Base-by-base conservation (phyloP, 2,888 invertebrate species). In the Anodontia alba region DNA sequence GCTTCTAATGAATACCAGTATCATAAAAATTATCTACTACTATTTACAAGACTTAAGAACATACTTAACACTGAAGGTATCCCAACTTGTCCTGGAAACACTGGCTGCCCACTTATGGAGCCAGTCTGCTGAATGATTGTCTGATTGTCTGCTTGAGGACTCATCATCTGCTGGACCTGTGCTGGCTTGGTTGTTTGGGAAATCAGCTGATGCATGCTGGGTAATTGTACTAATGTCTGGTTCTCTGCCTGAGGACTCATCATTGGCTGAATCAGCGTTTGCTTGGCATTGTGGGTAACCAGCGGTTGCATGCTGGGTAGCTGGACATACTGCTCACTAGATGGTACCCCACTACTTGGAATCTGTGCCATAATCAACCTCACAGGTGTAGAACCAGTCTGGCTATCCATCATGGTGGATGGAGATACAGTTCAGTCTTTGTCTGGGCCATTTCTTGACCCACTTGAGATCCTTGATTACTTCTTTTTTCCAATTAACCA, bases 301-400 rank as follows among this genome's bases (percentile, higher is more conserved):
- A 29, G 78, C 73, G 67, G 79, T 38, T 51, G 81, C 76, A 80
- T 80, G 79, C 42, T 80, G 80, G 85, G 85, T 29, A 85, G 66
- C 31, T 85, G 82, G 31, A 85, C 26, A 62, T 82, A 78, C 69
- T 83, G 85, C 66, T 78, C 82, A 31, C 74, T 82, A n/a, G 78
- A 68, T 51, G 80, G 73, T 42, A 76, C 73, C 26, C 70, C 42
- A 69, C 80, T 85, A 62, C 72, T 82, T 20, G 80, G 79, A 49
- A 78, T 78, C 62, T 62, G 62, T 62, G 62, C 62, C 62, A 62
- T 62, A 8, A 62, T 17, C 12, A 62, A 33, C 33, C 62, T 62
- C 62, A 62, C 62, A 33, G 62, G 62, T 17, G 62, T 62, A 17
- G 62, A 20, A 62, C 62, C 62, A 62, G 62, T 17, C 62, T 20